phyloP scores from a whole-genome alignment of 2,113 vertebrate species.

The Egretta garzetta region DNA sequence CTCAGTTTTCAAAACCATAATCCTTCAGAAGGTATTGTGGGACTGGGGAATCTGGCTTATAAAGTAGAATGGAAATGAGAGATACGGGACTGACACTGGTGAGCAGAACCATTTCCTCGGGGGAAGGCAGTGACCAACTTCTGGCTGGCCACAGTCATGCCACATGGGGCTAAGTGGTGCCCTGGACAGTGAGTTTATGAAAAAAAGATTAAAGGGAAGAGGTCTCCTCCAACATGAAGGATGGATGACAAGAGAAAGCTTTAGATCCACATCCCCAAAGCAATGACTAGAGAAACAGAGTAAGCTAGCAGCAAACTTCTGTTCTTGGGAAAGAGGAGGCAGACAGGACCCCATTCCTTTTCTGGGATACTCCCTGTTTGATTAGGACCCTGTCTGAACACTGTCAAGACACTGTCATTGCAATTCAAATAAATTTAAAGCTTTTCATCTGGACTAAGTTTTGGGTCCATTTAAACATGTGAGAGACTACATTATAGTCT shows the following conservation, averaged over 20 bases:
- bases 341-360: neutral
- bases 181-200: neutral
- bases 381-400: neutral
- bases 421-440: neutral
- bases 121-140: neutral
- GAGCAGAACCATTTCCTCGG: neutral
- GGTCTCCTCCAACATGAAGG: neutral
- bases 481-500: neutral
- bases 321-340: neutral
- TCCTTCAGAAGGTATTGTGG: neutral
- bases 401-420: neutral
- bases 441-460: neutral
- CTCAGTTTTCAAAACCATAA: neutral
- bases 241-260: neutral
- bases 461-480: neutral
- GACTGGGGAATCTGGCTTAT: neutral
- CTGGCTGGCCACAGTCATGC: neutral
- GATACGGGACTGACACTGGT: neutral
- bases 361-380: neutral
- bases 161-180: neutral
- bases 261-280: neutral
- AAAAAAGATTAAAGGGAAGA: neutral
- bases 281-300: neutral
- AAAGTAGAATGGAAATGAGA: neutral
- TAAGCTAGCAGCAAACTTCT: neutral